These are phyloP conservation scores for Schizopygopsis malacanthus DNA, from an alignment of 2,797 vertebrate genomes.

Conservation along the genomic window DNA sequence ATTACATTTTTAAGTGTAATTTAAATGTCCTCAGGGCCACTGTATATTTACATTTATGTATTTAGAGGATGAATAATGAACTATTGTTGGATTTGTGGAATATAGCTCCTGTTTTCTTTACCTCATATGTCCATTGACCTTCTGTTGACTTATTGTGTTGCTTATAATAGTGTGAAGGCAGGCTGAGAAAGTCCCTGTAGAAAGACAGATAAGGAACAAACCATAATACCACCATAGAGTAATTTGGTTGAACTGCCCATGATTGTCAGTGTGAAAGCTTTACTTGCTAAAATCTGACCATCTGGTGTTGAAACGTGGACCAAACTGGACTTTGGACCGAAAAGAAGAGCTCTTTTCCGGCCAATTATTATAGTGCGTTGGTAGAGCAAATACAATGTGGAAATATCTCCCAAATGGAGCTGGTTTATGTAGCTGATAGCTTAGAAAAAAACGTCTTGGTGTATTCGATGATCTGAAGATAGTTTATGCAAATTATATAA, in stretches of 20 bases:
- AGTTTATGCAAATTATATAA: neutral
- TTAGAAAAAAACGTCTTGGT: too few relatives aligned
- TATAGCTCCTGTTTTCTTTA: slow-evolving; percentile 4
- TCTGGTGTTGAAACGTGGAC: slow-evolving; percentile 81
- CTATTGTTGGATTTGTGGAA: slow-evolving; percentile 20
- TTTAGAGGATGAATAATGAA: neutral
- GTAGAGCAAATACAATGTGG: slow-evolving; percentile 67
- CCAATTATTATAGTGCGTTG: slow-evolving; percentile 72
- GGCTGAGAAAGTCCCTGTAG: slow-evolving; percentile 36
- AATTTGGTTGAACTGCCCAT: slow-evolving; percentile 66
- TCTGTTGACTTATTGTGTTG: slow-evolving; percentile 30
- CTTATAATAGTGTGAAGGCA: slow-evolving; percentile 41
- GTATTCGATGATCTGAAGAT: neutral
- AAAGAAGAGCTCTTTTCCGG: slow-evolving; percentile 75
- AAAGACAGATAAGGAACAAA: slow-evolving; percentile 34
- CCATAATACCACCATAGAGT: slow-evolving; percentile 34
- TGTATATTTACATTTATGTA: neutral
- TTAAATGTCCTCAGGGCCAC: neutral
- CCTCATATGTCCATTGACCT: slow-evolving; percentile 25
- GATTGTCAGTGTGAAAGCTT: slow-evolving; percentile 74
- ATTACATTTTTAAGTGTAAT: neutral
- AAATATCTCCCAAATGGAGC: slow-evolving; percentile 65
- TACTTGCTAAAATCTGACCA: slow-evolving; percentile 76
- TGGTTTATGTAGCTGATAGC: neutral
- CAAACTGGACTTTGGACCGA: slow-evolving; percentile 79